A percentile compares a stretch with the other conserved stretches of the same genome.
Evolutionary conservation across 2,113 vertebrate genomes (phyloP).

Genomic region (Pedetes capensis): DNA sequence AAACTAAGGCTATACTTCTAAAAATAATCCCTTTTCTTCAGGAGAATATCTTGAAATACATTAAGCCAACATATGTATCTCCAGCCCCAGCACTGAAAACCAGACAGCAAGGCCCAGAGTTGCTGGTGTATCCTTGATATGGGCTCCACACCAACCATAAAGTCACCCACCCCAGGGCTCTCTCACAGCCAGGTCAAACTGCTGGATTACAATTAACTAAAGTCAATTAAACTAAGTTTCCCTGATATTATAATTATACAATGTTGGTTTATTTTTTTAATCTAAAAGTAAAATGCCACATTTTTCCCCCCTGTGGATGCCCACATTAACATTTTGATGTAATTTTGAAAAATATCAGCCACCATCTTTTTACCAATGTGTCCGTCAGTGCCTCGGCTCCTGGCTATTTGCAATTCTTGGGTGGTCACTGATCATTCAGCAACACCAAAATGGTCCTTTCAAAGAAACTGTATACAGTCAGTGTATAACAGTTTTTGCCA

Average conservation of each 20-base stretch:
- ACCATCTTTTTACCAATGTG: not conserved
- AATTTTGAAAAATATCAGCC: not conserved
- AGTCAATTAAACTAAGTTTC: not conserved
- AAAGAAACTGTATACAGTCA: not conserved
- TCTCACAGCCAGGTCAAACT: not conserved
- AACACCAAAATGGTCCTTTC: not conserved
- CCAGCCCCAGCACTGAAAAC: not conserved
- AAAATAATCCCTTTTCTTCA: not conserved
- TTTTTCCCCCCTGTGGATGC: not conserved
- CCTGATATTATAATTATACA: not conserved
- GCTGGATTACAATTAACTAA: too few relatives aligned
- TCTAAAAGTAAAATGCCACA: not conserved
- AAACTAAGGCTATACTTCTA: not conserved
- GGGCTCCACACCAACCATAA: not conserved
- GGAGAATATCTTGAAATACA: not conserved
- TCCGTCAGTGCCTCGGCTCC: not conserved
- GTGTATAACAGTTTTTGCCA: conserved; percentile 36
- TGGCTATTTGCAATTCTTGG: not conserved
- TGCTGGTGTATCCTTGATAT: not conserved
- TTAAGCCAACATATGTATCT: not conserved
- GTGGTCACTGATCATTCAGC: not conserved
- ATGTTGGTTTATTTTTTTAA: not conserved
- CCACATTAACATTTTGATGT: not conserved
- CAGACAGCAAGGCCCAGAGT: not conserved
- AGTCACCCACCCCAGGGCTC: not conserved